phyloP scores from a whole-genome alignment of 2,797 vertebrate species.

The Poecilia wingei region DNA sequence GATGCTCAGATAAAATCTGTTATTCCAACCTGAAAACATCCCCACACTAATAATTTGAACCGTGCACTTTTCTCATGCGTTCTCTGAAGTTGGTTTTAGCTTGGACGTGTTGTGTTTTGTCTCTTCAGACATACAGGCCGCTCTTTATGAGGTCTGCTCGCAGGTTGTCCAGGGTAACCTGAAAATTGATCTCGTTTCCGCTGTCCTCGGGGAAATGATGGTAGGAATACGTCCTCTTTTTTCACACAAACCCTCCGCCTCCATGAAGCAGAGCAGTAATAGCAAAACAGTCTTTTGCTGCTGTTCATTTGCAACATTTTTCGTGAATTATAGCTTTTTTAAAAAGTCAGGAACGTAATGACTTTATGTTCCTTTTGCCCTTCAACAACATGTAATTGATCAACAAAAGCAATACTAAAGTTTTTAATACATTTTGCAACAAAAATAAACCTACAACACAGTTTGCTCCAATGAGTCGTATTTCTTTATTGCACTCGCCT shows the following conservation, averaged over 20 bases:
- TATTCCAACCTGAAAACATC: background rate
- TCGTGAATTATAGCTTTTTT: background rate
- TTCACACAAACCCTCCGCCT: too few species aligned
- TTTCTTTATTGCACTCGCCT: background rate
- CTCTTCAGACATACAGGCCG: conserved; percentile 89
- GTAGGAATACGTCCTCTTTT: conserved; percentile 74
- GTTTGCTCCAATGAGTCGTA: background rate
- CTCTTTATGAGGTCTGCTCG: conserved; percentile 93
- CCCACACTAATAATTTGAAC: background rate
- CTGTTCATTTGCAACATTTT: background rate
- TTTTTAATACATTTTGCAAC: background rate
- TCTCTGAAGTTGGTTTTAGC: background rate
- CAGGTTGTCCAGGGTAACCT: conserved; percentile 94
- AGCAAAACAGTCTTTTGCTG: background rate
- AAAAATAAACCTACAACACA: background rate
- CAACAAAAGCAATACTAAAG: background rate
- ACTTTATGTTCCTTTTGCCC: background rate
- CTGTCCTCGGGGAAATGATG: conserved; percentile 91
- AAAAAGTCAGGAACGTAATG: background rate
- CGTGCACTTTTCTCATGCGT: background rate
- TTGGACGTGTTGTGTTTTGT: conserved; percentile 26
- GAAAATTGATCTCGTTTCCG: conserved; percentile 92
- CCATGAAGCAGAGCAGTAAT: background rate
- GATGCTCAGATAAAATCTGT: background rate
- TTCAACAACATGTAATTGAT: background rate